A percentile compares a stretch with the other conserved stretches of the same genome.
Conservation (phyloP, 2,797 vertebrate species). For the Epinephelus coioides region DNA sequence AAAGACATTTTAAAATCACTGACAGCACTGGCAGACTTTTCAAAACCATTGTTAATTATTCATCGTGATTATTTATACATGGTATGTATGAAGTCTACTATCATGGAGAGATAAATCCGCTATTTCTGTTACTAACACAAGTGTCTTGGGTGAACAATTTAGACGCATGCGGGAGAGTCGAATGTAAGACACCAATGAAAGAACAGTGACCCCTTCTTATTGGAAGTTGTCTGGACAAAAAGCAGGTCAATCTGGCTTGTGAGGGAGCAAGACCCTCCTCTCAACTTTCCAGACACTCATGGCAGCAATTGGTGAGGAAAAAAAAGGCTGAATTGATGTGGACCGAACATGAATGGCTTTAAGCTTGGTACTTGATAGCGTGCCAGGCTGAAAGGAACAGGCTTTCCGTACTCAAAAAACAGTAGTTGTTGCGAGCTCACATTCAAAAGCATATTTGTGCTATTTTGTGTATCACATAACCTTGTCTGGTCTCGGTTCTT, state of each 20-base stretch:
- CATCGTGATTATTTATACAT: neutral
- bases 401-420: slow-evolving; percentile 7
- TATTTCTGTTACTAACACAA: neutral
- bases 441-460: neutral
- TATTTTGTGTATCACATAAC: slow-evolving; percentile 24
- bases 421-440: neutral
- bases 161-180: slow-evolving; percentile 19
- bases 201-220: slow-evolving; percentile 44
- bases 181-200: slow-evolving; percentile 36
- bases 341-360: slow-evolving; percentile 50
- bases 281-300: slow-evolving; percentile 55
- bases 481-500: neutral
- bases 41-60: slow-evolving; percentile 1
- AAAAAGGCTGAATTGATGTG: slow-evolving; percentile 39
- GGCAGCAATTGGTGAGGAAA: slow-evolving; percentile 24
- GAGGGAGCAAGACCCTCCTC: slow-evolving; percentile 49
- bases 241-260: slow-evolving; percentile 55
- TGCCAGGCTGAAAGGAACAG: slow-evolving; percentile 28
- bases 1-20: slow-evolving; percentile 8
- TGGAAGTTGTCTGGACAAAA: slow-evolving; percentile 55
- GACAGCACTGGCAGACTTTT: slow-evolving; percentile 1
- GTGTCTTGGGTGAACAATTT: slow-evolving; percentile 16
- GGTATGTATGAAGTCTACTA: neutral
- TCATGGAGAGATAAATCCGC: neutral
- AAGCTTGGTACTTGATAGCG: slow-evolving; percentile 46